A percentile compares a stretch with the other conserved stretches of the same genome.
phyloP scores from a whole-genome alignment of 1,140 invertebrate species.

The Euwallacea similis region DNA sequence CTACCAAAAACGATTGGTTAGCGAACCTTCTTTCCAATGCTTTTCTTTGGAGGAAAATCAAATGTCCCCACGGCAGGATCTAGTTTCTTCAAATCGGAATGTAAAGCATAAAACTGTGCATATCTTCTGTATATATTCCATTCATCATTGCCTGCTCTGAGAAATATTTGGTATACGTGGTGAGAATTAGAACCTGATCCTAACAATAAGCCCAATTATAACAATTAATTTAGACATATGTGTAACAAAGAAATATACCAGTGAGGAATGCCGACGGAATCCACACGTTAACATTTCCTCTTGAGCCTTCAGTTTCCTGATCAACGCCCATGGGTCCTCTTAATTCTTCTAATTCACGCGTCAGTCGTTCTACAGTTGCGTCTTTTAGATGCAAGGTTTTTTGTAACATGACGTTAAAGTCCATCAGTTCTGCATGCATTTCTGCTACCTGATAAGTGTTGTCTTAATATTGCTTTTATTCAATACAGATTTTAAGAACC shows the following conservation, averaged over 20 bases:
- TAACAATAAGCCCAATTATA: slow-evolving; percentile 24
- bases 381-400: slow-evolving; percentile 63
- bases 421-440: slow-evolving; percentile 95
- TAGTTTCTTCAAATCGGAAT: slow-evolving; percentile 79
- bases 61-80: slow-evolving; percentile 76
- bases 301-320: slow-evolving; percentile 50
- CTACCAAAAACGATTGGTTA: neutral
- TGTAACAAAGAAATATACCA: slow-evolving; percentile 55
- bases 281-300: slow-evolving; percentile 74
- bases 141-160: slow-evolving; percentile 83
- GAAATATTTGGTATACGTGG: slow-evolving; percentile 88
- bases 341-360: slow-evolving; percentile 69
- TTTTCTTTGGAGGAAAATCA: slow-evolving; percentile 94
- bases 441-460: slow-evolving; percentile 75
- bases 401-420: slow-evolving; percentile 77
- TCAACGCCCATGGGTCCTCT: slow-evolving; percentile 65
- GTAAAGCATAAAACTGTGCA: slow-evolving; percentile 84
- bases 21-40: slow-evolving; percentile 81
- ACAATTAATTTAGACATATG: neutral
- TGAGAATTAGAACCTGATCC: slow-evolving; percentile 64
- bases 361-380: slow-evolving; percentile 63
- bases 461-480: neutral
- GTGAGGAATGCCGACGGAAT: slow-evolving; percentile 89
- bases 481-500: neutral
- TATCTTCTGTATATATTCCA: slow-evolving; percentile 94